Evolutionary conservation across 1,140 invertebrate genomes (phyloP).

Genomic region (Procambarus clarkii): DNA sequence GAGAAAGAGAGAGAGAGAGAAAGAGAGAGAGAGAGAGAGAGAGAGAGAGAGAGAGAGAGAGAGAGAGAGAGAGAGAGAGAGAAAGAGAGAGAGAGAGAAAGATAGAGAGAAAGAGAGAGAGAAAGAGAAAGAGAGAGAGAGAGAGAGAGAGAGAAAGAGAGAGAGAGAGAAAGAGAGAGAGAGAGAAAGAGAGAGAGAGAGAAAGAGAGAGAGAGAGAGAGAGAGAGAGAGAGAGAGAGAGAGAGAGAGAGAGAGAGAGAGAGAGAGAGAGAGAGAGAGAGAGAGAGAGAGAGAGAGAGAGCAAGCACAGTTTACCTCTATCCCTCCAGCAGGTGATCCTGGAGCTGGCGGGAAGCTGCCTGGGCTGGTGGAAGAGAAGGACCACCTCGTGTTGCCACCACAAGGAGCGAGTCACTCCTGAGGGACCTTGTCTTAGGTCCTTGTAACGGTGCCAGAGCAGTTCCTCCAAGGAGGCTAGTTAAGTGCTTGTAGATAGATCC

Average conservation of each 20-base stretch:
- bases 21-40: background rate
- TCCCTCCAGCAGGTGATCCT: background rate
- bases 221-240: background rate
- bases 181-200: background rate
- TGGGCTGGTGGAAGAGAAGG: background rate
- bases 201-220: background rate
- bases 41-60: constrained; percentile 44
- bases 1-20: background rate
- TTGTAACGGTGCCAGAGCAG: too few species aligned
- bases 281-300: too few species aligned
- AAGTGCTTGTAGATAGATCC: too few species aligned
- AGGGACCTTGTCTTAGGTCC: too few species aligned
- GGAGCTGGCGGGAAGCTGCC: background rate
- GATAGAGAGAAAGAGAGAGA: constrained; percentile 14
- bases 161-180: background rate
- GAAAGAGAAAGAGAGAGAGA: constrained; percentile 15
- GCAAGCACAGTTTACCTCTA: too few species aligned
- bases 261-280: constrained; percentile 23
- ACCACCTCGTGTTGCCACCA: too few species aligned
- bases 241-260: constrained; percentile 30
- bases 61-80: constrained; percentile 20
- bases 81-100: background rate
- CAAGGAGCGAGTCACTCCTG: too few species aligned
- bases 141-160: constrained; percentile 1
- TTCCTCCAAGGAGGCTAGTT: too few species aligned